These are phyloP conservation scores for Antechinus stuartii DNA, from an alignment of 2,113 vertebrate species.

Conservation along the genomic window DNA sequence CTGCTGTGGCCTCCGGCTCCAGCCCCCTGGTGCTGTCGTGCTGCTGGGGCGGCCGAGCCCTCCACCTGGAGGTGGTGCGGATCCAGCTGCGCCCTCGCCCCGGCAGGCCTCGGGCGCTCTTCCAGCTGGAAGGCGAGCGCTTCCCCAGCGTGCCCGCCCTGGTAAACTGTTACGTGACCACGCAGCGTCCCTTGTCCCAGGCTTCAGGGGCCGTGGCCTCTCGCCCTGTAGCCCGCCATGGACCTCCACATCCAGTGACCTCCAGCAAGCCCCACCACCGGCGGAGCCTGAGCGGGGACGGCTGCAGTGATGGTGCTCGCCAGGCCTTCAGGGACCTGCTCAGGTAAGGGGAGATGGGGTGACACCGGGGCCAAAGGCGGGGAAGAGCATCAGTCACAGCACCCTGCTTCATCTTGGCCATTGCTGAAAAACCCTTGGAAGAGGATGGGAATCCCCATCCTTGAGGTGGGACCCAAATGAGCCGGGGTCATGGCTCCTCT, in stretches of 20 bases:
- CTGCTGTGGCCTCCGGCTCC: conserved; percentile 74
- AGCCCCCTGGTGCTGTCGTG: conserved; percentile 89
- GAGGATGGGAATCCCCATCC: not conserved
- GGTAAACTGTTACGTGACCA: conserved; percentile 87
- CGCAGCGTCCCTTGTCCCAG: conserved; percentile 85
- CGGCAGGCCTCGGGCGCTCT: conserved; percentile 88
- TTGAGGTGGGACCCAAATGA: not conserved
- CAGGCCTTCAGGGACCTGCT: conserved; percentile 55
- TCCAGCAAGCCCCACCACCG: not conserved
- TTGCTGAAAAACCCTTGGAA: not conserved
- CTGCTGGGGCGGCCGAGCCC: conserved; percentile 83
- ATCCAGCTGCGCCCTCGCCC: conserved; percentile 89
- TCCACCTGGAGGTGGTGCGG: conserved; percentile 92
- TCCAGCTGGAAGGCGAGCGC: conserved; percentile 92
- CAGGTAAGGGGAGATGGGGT: conserved; percentile 77
- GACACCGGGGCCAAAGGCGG: not conserved
- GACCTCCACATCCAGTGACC: conserved; percentile 83
- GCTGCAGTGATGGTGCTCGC: conserved; percentile 51
- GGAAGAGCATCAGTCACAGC: not conserved
- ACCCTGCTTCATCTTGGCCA: not conserved
- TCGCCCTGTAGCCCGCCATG: conserved; percentile 85
- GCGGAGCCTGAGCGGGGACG: conserved; percentile 63
- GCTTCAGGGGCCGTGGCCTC: conserved; percentile 88
- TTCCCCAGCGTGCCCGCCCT: conserved; percentile 90
- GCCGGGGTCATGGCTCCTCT: not conserved